These are phyloP conservation scores for Rhamphomyia laevipes DNA, from an alignment of 2,888 invertebrate genomes.

Conservation along the genomic window DNA sequence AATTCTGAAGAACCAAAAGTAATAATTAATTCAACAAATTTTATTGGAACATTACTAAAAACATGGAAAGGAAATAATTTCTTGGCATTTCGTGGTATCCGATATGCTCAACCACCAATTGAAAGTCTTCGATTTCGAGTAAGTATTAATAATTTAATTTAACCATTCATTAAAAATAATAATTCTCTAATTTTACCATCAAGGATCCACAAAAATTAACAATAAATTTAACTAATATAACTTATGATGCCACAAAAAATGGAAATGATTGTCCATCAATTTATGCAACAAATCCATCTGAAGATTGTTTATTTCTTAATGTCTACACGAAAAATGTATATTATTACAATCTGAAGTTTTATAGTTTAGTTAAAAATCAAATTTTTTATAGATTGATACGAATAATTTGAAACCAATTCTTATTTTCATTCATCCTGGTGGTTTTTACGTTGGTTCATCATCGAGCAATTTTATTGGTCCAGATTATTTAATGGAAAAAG, in stretches of 20 bases:
- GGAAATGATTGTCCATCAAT: constrained; percentile 41
- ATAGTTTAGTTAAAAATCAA: background rate
- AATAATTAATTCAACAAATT: background rate
- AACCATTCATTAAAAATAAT: background rate
- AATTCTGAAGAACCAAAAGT: background rate
- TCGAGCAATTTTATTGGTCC: constrained; percentile 39
- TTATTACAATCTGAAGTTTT: background rate
- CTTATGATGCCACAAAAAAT: constrained; percentile 40
- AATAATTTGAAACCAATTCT: constrained; percentile 41
- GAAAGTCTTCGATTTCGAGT: constrained; percentile 20
- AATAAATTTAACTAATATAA: constrained; percentile 26
- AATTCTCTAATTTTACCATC: background rate
- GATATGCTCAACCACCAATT: constrained; percentile 36
- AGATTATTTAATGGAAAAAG: constrained; percentile 45
- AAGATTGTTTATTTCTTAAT: constrained; percentile 44
- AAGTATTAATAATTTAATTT: background rate
- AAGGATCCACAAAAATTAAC: background rate
- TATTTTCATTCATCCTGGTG: constrained; percentile 52
- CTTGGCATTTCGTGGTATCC: constrained; percentile 21
- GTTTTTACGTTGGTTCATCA: constrained; percentile 42
- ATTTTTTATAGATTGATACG: background rate
- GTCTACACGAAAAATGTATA: constrained; percentile 37
- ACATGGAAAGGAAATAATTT: constrained; percentile 14
- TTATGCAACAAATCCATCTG: constrained; percentile 31
- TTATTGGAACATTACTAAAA: background rate